Percentiles rank a stretch among this genome's conserved stretches.
phyloP scores from a whole-genome alignment of 2,797 vertebrate species.

The Malacoctenus gilli region DNA sequence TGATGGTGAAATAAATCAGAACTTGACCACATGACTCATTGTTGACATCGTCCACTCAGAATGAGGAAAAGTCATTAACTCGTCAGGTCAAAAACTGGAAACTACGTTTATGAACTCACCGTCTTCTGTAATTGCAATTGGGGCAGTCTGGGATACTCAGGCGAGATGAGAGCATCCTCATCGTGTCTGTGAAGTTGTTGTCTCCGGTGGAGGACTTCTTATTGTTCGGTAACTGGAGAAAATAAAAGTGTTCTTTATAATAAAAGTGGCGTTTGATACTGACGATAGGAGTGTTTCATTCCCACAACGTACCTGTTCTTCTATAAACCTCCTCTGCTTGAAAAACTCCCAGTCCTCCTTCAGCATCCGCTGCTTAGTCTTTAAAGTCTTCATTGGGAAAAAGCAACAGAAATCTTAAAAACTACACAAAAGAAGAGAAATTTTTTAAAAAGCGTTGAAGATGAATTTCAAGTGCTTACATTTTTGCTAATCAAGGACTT shows the following conservation, averaged over 20 bases:
- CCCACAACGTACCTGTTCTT: conserved; percentile 87
- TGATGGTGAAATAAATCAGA: background rate
- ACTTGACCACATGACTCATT: background rate
- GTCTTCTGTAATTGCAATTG: conserved; percentile 95
- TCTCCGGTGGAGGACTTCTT: conserved; percentile 90
- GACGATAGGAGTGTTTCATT: background rate
- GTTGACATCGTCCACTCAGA: too few species aligned
- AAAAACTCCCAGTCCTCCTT: conserved; percentile 98
- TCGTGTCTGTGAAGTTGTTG: conserved; percentile 94
- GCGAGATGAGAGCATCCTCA: conserved; percentile 94
- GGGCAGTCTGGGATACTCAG: conserved; percentile 96
- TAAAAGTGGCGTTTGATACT: background rate
- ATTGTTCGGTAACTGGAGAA: conserved; percentile 85
- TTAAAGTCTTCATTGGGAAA: conserved; percentile 88
- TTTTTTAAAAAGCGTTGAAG: conserved; percentile 1
- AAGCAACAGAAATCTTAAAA: background rate
- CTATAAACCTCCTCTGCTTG: conserved; percentile 92
- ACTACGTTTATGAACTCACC: conserved; percentile 76
- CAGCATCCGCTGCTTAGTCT: conserved; percentile 91
- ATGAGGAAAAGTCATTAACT: too few species aligned
- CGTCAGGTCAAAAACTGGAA: too few species aligned
- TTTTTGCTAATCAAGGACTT: conserved; percentile 86
- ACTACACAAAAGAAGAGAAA: too few species aligned
- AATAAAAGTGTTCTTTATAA: background rate
- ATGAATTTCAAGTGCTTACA: conserved; percentile 61